Percentiles rank a stretch among this genome's conserved stretches.
Conservation (phyloP, 2,888 invertebrate genomes). For the Sympetrum striolatum region DNA sequence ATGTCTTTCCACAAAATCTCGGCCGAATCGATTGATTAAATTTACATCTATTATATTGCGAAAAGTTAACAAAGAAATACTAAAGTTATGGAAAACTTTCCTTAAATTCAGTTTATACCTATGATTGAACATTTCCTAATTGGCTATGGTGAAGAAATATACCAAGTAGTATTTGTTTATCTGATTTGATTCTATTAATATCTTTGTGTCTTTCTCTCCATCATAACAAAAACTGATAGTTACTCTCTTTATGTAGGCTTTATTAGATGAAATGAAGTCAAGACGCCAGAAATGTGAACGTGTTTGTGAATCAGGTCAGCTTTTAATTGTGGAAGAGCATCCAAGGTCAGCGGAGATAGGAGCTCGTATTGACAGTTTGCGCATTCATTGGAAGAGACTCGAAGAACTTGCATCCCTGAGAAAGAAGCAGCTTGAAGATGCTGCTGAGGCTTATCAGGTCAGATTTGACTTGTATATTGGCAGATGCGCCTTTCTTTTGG, state of each 20-base stretch:
- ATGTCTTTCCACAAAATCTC: no score
- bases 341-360: conserved; percentile 83
- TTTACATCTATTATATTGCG: not conserved
- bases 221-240: no score
- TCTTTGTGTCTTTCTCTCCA: no score
- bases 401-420: conserved; percentile 79
- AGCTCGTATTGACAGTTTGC: conserved; percentile 77
- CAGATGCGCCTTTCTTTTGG: not conserved
- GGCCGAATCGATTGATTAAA: no score
- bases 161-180: no score
- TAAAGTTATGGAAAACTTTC: not conserved
- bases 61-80: not conserved
- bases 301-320: conserved; percentile 73
- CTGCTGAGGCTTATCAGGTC: conserved; percentile 89
- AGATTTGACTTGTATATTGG: not conserved
- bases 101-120: not conserved
- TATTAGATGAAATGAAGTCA: conserved; percentile 87
- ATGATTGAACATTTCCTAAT: not conserved
- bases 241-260: conserved; percentile 50
- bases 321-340: conserved; percentile 81
- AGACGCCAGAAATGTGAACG: conserved; percentile 74
- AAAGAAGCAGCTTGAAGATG: conserved; percentile 81
- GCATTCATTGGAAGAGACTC: conserved; percentile 89
- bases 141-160: no score
- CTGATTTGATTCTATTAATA: no score